Evolutionary conservation across 2,888 invertebrate genomes (phyloP), one percentile per base, ranked within the genome.

Genomic region (Tetragnatha montana): DNA sequence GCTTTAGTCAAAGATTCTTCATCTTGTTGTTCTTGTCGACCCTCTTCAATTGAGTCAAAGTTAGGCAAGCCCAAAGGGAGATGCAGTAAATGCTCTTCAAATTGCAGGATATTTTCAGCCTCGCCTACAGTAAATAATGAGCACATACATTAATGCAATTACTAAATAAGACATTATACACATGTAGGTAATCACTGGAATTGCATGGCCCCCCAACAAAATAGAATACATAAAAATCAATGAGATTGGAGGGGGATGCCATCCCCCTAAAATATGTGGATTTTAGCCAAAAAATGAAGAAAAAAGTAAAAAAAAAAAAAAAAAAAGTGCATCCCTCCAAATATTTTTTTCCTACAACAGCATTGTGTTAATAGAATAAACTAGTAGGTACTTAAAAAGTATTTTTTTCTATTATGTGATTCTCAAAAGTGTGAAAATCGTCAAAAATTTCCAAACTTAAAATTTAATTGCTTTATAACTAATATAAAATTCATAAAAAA

Each of bases 71-170:
- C 96, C 89, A 96, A 95, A 0, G 97, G 96, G 93, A 96, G 94
- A 91, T 95, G 95, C n/a, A 97, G 93, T 81, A 96, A 93, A 76
- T 96, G 95, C 12, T 94, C 94, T 93, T 97, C 96, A 92, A 96
- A 96, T 84, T 96, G 95, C 95, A 97, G 95, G 89, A 97, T 96
- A 93, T 96, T 96, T 93, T 96, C 96, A 35, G 96, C 96, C 94
- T 96, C 96, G 94, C 95, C 96, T 95, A 93, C 68, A 93, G 93
- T 74, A 50, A 70, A 50, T 12, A 19, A 4, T 8, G 7, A 60
- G 19, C 60, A 51, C n/a, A 49, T n/a, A 49, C 17, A 7, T 50
- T 35, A 47, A 10, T 47, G 14, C 75, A 75, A 75, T 0, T 8
- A 76, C 35, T 14, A 49, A 76, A 76, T 8, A 76, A 76, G 49